phyloP scores from a whole-genome alignment of 2,888 invertebrate genomes.

The Coleophora deauratella region DNA sequence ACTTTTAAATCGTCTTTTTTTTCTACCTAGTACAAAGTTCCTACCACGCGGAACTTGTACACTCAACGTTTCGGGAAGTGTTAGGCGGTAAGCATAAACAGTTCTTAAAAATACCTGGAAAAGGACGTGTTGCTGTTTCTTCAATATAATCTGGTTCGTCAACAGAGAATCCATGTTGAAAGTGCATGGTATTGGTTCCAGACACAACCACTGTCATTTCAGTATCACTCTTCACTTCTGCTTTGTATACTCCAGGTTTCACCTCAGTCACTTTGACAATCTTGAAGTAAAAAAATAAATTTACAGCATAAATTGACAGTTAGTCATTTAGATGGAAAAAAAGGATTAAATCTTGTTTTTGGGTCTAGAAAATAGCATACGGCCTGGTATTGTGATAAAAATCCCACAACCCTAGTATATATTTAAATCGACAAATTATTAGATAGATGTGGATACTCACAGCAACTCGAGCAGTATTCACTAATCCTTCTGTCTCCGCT shows the following conservation, averaged over 20 bases:
- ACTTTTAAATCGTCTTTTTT: no score
- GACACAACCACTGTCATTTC: conserved; percentile 24
- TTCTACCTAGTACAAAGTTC: no score
- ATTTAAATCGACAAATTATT: no score
- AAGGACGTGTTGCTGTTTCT: conserved; percentile 33
- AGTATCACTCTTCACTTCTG: conserved; percentile 24
- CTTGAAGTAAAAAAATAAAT: conserved; percentile 18
- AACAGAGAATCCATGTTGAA: conserved; percentile 37
- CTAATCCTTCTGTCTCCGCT: conserved; percentile 17
- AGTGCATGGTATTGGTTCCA: conserved; percentile 28
- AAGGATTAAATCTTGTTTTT: no score
- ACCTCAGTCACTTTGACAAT: conserved; percentile 22
- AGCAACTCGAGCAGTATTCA: conserved; percentile 15
- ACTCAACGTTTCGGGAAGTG: no score
- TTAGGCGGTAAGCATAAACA: no score
- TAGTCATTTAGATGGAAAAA: no score
- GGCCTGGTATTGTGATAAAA: no score
- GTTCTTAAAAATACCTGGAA: conserved; percentile 30
- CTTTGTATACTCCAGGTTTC: conserved; percentile 26
- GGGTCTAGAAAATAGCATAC: no score
- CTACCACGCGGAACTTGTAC: no score
- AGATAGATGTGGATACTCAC: conserved; percentile 33
- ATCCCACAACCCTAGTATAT: no score
- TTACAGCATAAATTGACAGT: no score
- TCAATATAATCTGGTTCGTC: conserved; percentile 24